phyloP scores from a whole-genome alignment of 2,113 vertebrate genomes.

The Clarias batrachus region DNA sequence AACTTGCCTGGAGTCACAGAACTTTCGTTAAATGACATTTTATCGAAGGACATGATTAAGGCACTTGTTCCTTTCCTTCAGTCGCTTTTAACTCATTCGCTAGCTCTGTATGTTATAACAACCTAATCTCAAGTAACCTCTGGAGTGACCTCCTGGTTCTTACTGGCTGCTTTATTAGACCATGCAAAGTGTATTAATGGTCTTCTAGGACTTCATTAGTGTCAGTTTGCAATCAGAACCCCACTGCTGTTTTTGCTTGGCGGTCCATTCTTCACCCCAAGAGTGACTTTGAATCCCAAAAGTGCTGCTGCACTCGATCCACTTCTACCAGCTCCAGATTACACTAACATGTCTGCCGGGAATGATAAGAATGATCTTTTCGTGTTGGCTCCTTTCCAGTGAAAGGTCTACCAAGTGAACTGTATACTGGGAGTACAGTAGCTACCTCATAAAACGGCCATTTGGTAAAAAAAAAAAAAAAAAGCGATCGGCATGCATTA shows the following conservation, averaged over 20 bases:
- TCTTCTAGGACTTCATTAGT: constrained; percentile 1
- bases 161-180: neutral
- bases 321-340: neutral
- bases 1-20: neutral
- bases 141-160: neutral
- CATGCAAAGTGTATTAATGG: neutral
- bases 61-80: neutral
- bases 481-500: neutral
- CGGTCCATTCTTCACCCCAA: too few species aligned
- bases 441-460: neutral
- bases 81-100: neutral
- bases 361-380: neutral
- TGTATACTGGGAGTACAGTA: neutral
- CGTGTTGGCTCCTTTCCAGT: neutral
- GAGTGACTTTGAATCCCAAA: constrained; percentile 1
- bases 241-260: neutral
- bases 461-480: too few species aligned
- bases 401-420: neutral
- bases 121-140: neutral
- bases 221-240: neutral
- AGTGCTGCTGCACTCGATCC: neutral
- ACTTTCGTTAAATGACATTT: neutral
- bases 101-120: neutral
- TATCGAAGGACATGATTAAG: neutral
- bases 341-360: neutral